A percentile compares a stretch with the other conserved stretches of the same genome.
Conservation (phyloP, 2,888 invertebrate genomes). For the Cynaeus angustus region DNA sequence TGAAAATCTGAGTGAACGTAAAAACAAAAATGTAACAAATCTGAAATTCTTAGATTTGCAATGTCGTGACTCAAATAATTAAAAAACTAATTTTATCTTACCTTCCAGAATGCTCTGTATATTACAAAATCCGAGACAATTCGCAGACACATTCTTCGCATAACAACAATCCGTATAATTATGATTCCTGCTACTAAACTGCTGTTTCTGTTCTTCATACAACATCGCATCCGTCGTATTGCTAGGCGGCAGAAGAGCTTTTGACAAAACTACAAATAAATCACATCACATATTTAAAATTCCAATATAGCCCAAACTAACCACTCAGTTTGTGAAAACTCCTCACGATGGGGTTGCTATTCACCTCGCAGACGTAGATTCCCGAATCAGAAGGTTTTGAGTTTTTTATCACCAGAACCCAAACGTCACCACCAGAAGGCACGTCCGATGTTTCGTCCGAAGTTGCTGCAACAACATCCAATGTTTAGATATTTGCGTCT, state of each 20-base stretch:
- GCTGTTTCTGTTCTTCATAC: slow-evolving; percentile 66
- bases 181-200: slow-evolving; percentile 73
- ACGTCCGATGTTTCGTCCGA: slow-evolving; percentile 63
- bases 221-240: slow-evolving; percentile 72
- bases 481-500: slow-evolving; percentile 19
- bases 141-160: slow-evolving; percentile 79
- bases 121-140: slow-evolving; percentile 88
- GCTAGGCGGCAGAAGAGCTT: slow-evolving; percentile 77
- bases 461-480: slow-evolving; percentile 49
- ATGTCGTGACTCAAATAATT: too few relatives aligned
- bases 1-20: too few relatives aligned
- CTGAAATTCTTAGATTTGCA: too few relatives aligned
- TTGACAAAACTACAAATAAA: slow-evolving; percentile 75
- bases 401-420: slow-evolving; percentile 86
- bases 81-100: slow-evolving; percentile 52
- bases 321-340: slow-evolving; percentile 87
- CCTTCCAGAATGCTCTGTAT: slow-evolving; percentile 76
- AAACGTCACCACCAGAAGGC: slow-evolving; percentile 84
- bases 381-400: slow-evolving; percentile 83
- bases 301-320: slow-evolving; percentile 66
- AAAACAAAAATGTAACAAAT: too few relatives aligned
- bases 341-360: slow-evolving; percentile 84
- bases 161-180: slow-evolving; percentile 89
- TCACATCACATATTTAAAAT: not conserved
- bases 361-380: slow-evolving; percentile 88